Evolutionary conservation across 2,888 invertebrate species (phyloP).

Genomic region (Athalia circularis): DNA sequence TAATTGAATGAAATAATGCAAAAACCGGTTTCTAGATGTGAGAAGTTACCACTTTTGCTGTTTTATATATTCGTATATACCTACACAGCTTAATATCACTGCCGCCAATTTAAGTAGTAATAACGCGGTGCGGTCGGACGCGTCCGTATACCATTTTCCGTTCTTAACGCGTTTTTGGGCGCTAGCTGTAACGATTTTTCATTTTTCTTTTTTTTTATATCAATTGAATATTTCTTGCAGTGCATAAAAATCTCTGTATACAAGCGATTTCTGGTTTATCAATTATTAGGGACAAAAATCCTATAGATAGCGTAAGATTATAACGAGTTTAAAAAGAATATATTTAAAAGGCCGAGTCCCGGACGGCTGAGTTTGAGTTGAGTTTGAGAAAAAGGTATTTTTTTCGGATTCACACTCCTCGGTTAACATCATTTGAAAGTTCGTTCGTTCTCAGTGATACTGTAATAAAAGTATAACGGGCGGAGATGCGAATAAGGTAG

Average conservation of each 20-base stretch:
- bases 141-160: background rate
- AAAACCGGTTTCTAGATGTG: background rate
- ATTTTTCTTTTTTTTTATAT: no score
- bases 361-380: background rate
- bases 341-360: slow-evolving; percentile 1
- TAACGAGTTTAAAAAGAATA: background rate
- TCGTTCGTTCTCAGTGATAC: slow-evolving; percentile 4
- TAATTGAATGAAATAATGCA: no score
- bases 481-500: background rate
- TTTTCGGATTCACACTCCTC: slow-evolving; percentile 17
- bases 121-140: slow-evolving; percentile 22
- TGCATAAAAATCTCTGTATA: no score
- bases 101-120: slow-evolving; percentile 29
- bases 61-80: background rate
- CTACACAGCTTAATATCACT: background rate
- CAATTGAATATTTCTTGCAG: no score
- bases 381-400: no score
- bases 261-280: no score
- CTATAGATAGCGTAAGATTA: background rate
- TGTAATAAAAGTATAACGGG: background rate
- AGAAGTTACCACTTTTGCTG: background rate
- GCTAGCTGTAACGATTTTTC: background rate
- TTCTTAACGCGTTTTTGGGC: no score
- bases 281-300: no score
- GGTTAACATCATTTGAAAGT: slow-evolving; percentile 34